phyloP scores from a whole-genome alignment of 2,797 vertebrate species.

The Amniataba percoides region DNA sequence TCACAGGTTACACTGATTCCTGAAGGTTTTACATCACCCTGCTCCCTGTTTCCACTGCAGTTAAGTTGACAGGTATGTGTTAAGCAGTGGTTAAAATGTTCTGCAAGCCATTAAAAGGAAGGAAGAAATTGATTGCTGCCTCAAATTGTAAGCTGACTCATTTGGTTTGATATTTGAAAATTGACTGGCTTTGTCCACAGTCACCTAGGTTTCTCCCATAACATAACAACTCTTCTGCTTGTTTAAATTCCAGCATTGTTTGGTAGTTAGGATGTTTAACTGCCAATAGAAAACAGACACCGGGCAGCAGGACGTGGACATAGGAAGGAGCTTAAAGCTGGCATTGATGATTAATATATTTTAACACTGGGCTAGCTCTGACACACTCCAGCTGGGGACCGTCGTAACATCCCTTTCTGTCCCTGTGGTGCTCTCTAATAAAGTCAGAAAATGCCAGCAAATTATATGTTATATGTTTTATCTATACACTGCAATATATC shows the following conservation, averaged over 20 bases:
- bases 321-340: background rate
- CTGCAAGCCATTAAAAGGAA: conserved; percentile 35
- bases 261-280: conserved; percentile 25
- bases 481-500: background rate
- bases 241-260: conserved; percentile 49
- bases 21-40: conserved; percentile 41
- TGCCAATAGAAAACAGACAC: conserved; percentile 23
- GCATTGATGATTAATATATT: conserved; percentile 24
- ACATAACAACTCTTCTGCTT: conserved; percentile 32
- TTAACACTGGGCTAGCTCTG: background rate
- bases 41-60: background rate
- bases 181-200: conserved; percentile 7
- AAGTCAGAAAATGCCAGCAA: background rate
- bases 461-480: too few species aligned
- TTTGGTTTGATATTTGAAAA: conserved; percentile 23
- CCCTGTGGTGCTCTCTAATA: background rate
- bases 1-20: conserved; percentile 46
- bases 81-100: conserved; percentile 30
- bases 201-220: conserved; percentile 25
- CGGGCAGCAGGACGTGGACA: conserved; percentile 7
- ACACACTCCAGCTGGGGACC: background rate
- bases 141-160: conserved; percentile 31
- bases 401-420: background rate
- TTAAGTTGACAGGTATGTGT: conserved; percentile 23
- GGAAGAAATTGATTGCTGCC: conserved; percentile 4